Evolutionary conservation across 2,113 vertebrate species (phyloP).

Genomic region (Malurus cyaneus): DNA sequence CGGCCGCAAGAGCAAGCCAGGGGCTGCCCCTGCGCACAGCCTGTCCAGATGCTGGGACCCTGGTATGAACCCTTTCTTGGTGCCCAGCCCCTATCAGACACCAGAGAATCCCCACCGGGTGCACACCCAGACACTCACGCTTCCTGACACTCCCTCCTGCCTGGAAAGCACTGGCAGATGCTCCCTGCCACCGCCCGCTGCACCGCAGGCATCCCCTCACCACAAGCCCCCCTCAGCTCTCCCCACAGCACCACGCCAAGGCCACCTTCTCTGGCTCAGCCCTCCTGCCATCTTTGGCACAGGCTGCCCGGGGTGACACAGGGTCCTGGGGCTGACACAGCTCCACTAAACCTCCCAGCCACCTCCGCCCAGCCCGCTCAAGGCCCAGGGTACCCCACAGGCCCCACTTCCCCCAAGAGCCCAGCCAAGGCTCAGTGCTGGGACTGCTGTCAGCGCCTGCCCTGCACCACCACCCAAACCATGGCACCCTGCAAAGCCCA

Average conservation of each 20-base stretch:
- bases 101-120: background rate
- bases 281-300: background rate
- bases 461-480: background rate
- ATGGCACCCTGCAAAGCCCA: background rate
- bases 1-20: rapidly evolving
- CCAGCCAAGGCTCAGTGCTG: background rate
- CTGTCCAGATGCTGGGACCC: background rate
- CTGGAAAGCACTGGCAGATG: background rate
- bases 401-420: background rate
- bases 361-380: rapidly evolving
- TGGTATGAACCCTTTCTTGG: background rate
- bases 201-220: background rate
- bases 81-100: background rate
- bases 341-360: rapidly evolving
- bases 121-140: rapidly evolving
- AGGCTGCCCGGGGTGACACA: background rate
- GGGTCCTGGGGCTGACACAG: background rate
- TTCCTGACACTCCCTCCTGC: background rate
- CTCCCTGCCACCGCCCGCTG: rapidly evolving
- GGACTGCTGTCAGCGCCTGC: background rate
- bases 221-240: rapidly evolving
- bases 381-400: background rate
- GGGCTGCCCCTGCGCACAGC: background rate
- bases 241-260: rapidly evolving
- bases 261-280: background rate